Evolutionary conservation across 1,140 invertebrate species (phyloP).

Genomic region (Stratiolaelaps scimitus): DNA sequence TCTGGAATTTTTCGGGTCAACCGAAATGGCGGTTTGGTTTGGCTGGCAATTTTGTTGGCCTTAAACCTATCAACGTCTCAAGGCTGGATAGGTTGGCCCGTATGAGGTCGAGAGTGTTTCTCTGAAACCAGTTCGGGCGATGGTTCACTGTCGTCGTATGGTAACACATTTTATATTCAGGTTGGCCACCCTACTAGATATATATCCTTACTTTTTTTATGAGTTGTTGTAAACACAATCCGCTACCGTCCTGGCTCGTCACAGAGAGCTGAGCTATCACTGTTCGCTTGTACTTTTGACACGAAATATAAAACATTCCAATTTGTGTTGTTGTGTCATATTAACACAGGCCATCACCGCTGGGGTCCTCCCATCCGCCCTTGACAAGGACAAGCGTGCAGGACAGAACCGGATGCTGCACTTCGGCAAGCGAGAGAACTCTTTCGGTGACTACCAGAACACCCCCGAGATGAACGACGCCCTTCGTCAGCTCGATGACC

Average conservation of each 20-base stretch:
- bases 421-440: slow-evolving; percentile 4
- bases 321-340: background rate
- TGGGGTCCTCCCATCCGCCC: background rate
- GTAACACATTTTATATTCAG: no score
- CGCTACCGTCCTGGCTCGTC: background rate
- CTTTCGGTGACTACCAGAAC: background rate
- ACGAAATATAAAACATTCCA: background rate
- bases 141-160: no score
- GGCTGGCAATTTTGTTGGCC: no score
- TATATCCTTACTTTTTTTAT: background rate
- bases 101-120: no score
- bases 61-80: no score
- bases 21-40: no score
- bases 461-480: background rate
- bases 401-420: slow-evolving; percentile 18
- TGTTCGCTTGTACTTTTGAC: background rate
- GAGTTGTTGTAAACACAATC: background rate
- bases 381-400: background rate
- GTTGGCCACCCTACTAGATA: no score
- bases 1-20: no score
- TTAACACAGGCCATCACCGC: background rate
- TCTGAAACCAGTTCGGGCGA: no score
- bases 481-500: slow-evolving; percentile 4
- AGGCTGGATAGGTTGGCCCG: no score
- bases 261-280: background rate